Base-by-base conservation (phyloP, 2,113 vertebrate genomes). In the Polyodon spathula region DNA sequence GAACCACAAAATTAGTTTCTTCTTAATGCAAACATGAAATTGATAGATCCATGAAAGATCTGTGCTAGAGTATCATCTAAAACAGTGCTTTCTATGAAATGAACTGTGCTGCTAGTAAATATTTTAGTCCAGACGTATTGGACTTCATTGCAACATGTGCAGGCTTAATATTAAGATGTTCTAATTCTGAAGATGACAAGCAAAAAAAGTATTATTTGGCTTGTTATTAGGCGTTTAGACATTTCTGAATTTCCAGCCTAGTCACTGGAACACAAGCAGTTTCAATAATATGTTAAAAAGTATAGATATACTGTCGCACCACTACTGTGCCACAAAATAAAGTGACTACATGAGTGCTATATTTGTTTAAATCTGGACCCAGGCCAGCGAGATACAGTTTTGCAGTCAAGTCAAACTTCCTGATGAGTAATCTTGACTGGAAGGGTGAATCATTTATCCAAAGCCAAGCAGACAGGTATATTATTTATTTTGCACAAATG, bases 401-500 rank as follows among this genome's bases (percentile, higher is more conserved):
- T 37, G 70, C 62, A 59, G 63, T 64, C 65, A 65, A 2, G 53
- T 68, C 61, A 39, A 14, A 12, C 48, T 37, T 41, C 50, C 54
- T 53, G 66, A 43, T 44, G 50, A 43, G 14, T 66, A 53, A 57
- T 52, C 50, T 67, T 59, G 61, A 46, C 50, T 56, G 56, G 60
- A 68, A 57, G 9, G 40, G 27, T 27, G 27, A 27, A 57, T 10
- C 37, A 53, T 54, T 37, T 61, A 61, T 51, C 61, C 55, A 55
- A 39, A 40, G 14, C 59, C 48, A 52, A 55, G 40, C 38, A 41
- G 62, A 65, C 64, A 56, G 65, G 41, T 12, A 53, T 59, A 62
- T 62, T 66, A 66, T 73, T 75, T 58, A 71, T 60, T 67, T 69
- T 60, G 44, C 66, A 66, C 50, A 58, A 66, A 65, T 67, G 64